phyloP scores from a whole-genome alignment of 2,888 invertebrate species.

The Adela reaumurella region DNA sequence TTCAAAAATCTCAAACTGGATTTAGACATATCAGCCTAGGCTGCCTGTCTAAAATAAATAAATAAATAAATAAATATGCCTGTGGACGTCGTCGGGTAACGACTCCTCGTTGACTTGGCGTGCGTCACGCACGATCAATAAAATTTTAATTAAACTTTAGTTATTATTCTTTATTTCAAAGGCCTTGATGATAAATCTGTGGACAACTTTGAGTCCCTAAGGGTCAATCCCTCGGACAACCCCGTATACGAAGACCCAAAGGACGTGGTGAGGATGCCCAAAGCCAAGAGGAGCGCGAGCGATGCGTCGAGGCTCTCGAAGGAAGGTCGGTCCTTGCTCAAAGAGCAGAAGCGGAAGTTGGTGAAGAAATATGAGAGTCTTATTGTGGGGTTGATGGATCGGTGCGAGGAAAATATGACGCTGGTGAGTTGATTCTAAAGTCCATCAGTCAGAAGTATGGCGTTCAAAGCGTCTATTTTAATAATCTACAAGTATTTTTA shows the following conservation, averaged over 20 bases:
- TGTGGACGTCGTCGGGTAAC: too few relatives aligned
- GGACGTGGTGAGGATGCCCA: constrained; percentile 36
- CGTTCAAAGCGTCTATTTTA: too few relatives aligned
- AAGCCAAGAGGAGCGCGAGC: constrained; percentile 26
- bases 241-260: constrained; percentile 42
- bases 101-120: too few relatives aligned
- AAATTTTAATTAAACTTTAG: too few relatives aligned
- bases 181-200: constrained; percentile 23
- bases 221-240: constrained; percentile 21
- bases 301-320: constrained; percentile 21
- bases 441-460: too few relatives aligned
- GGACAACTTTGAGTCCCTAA: constrained; percentile 12
- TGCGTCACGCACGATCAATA: too few relatives aligned
- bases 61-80: too few relatives aligned
- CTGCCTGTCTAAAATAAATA: too few relatives aligned
- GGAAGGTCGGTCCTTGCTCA: constrained; percentile 28
- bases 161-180: too few relatives aligned
- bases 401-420: constrained; percentile 37
- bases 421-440: constrained; percentile 20
- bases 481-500: too few relatives aligned
- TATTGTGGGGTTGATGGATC: constrained; percentile 44
- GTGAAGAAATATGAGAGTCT: constrained; percentile 50
- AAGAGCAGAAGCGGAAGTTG: constrained; percentile 49
- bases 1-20: too few relatives aligned
- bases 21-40: too few relatives aligned